Conservation (phyloP, 2,888 invertebrate species). For the Hemicrepidius hirtus region DNA sequence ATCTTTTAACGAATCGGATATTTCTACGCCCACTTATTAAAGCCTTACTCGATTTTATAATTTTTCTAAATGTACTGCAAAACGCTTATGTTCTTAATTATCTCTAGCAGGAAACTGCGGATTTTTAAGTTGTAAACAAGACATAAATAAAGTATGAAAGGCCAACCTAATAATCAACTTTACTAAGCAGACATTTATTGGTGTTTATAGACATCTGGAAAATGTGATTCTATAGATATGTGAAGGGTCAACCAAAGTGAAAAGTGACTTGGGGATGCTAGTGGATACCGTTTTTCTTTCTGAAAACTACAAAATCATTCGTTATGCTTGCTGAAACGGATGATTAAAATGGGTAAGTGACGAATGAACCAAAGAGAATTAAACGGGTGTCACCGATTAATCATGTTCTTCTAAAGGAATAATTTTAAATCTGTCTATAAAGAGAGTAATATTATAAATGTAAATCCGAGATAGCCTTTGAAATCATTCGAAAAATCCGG, state of each 20-base stretch:
- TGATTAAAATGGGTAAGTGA: conserved; percentile 3
- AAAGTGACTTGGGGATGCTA: too few relatives aligned
- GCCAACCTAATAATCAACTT: too few relatives aligned
- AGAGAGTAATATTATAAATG: not conserved
- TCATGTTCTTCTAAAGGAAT: not conserved
- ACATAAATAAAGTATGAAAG: too few relatives aligned
- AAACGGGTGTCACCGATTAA: not conserved
- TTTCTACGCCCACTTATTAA: conserved; percentile 20
- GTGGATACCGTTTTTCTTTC: too few relatives aligned
- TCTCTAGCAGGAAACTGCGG: not conserved
- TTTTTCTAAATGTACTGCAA: not conserved
- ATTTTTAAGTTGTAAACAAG: not conserved
- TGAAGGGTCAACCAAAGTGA: too few relatives aligned
- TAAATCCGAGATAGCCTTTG: too few relatives aligned
- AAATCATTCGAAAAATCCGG: not conserved
- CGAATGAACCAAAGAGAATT: conserved; percentile 1
- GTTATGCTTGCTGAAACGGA: not conserved
- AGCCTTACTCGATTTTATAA: not conserved
- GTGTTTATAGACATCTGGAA: too few relatives aligned
- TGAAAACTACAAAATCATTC: too few relatives aligned
- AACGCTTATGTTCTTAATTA: not conserved
- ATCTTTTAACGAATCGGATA: conserved; percentile 6
- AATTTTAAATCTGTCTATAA: not conserved
- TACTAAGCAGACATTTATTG: too few relatives aligned
- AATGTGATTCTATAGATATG: too few relatives aligned